A percentile compares a stretch with the other conserved stretches of the same genome.
These are phyloP conservation scores for Lagopus muta DNA, from an alignment of 2,113 vertebrate genomes.

Conservation along the genomic window DNA sequence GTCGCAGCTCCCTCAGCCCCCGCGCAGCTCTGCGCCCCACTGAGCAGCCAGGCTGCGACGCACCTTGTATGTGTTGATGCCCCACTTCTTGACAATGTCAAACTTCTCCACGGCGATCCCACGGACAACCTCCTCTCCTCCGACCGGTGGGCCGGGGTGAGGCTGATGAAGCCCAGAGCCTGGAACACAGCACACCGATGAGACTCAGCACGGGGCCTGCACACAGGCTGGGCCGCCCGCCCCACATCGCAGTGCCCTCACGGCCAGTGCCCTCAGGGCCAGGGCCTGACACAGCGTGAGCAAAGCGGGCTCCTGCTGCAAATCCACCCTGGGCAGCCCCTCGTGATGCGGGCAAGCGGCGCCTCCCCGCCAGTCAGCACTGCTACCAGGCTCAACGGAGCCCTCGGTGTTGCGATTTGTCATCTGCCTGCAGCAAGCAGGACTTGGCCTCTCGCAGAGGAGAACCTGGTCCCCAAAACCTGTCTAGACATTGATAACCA, in stretches of 20 bases:
- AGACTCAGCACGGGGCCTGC: background rate
- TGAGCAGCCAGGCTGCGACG: accelerated
- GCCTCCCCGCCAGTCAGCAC: background rate
- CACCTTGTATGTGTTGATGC: slow-evolving; percentile 98
- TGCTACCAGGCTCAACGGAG: accelerated
- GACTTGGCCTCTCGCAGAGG: accelerated
- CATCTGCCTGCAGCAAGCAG: too few relatives aligned
- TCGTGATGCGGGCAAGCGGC: background rate
- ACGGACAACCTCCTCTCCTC: slow-evolving; percentile 84
- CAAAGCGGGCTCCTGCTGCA: accelerated
- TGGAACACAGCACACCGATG: slow-evolving; percentile 44
- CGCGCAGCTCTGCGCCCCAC: too few relatives aligned
- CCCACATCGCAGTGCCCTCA: background rate
- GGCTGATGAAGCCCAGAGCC: slow-evolving; percentile 89
- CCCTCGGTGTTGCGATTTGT: accelerated
- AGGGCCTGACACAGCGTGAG: background rate
- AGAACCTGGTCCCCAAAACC: background rate
- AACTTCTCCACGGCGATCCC: slow-evolving; percentile 96
- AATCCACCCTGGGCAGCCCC: background rate
- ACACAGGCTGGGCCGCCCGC: background rate
- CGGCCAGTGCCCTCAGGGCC: background rate
- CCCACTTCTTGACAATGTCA: slow-evolving; percentile 94
- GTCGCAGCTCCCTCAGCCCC: background rate
- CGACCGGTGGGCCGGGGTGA: slow-evolving; percentile 70
- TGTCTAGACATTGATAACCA: background rate